Percentiles rank a stretch among this genome's conserved stretches.
These are phyloP conservation scores for Macrocentrus cingulum DNA, from an alignment of 1,140 invertebrate genomes.

Conservation along the genomic window DNA sequence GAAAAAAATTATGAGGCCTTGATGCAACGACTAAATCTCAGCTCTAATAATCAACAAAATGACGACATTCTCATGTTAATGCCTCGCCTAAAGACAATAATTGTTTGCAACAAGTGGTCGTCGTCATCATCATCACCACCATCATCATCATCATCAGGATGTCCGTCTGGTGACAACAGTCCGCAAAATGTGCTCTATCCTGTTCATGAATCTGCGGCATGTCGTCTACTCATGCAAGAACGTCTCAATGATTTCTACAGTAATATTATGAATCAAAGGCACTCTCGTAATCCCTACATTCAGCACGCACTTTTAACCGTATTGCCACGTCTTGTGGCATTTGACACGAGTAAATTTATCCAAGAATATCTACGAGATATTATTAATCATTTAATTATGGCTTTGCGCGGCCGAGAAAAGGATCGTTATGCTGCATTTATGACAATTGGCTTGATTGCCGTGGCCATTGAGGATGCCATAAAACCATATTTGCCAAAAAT, in stretches of 20 bases:
- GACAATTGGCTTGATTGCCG: slow-evolving; percentile 86
- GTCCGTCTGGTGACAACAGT: slow-evolving; percentile 31
- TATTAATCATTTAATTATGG: slow-evolving; percentile 76
- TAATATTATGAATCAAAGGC: slow-evolving; percentile 77
- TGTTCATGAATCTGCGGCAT: slow-evolving; percentile 84
- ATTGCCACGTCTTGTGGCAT: slow-evolving; percentile 91
- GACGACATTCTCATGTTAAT: slow-evolving; percentile 66
- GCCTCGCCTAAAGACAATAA: slow-evolving; percentile 62
- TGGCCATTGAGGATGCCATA: slow-evolving; percentile 85
- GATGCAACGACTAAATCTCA: slow-evolving; percentile 60
- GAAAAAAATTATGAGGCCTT: slow-evolving; percentile 79
- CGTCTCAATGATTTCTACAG: slow-evolving; percentile 82
- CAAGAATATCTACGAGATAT: slow-evolving; percentile 75
- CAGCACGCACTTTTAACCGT: slow-evolving; percentile 87
- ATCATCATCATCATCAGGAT: slow-evolving; percentile 53
- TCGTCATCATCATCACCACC: no score
- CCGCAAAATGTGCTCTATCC: slow-evolving; percentile 47
- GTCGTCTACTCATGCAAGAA: slow-evolving; percentile 79
- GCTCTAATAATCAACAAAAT: slow-evolving; percentile 54
- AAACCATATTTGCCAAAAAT: slow-evolving; percentile 79
- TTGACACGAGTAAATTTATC: slow-evolving; percentile 82
- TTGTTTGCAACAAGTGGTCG: slow-evolving; percentile 64
- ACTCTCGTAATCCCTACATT: slow-evolving; percentile 75
- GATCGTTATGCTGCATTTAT: slow-evolving; percentile 85
- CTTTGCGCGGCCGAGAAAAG: slow-evolving; percentile 76